Evolutionary conservation across 2,888 invertebrate species (phyloP).

Genomic region (Strigamia crassipes): DNA sequence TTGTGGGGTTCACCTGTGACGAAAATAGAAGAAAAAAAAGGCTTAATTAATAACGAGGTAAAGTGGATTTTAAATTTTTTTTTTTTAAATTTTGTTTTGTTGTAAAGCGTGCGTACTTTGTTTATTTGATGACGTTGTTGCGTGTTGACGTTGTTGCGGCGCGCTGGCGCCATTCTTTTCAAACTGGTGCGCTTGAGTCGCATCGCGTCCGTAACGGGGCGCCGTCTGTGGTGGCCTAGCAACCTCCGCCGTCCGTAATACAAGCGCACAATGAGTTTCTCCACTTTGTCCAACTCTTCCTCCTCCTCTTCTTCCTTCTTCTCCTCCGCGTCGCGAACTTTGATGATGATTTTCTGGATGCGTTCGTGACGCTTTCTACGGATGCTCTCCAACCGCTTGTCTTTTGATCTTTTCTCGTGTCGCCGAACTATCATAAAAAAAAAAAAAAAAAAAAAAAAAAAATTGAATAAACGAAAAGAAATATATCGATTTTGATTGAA

Average conservation of each 20-base stretch:
- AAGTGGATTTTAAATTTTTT: neutral
- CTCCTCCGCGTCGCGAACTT: conserved; percentile 28
- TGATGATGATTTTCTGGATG: conserved; percentile 47
- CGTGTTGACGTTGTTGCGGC: neutral
- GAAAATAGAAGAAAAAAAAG: no score
- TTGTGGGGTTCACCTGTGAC: neutral
- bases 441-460: neutral
- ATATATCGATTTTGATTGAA: neutral
- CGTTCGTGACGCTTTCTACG: conserved; percentile 44
- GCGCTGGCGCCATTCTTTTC: neutral
- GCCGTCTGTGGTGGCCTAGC: conserved; percentile 57
- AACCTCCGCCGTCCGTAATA: conserved; percentile 44
- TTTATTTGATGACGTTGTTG: neutral
- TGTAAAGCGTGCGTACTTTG: conserved; percentile 7
- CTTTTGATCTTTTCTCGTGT: conserved; percentile 20
- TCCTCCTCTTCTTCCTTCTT: conserved; percentile 46
- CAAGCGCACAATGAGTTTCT: conserved; percentile 51
- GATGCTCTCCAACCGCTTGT: conserved; percentile 19
- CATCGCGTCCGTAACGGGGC: conserved; percentile 58
- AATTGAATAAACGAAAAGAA: neutral
- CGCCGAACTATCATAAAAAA: neutral
- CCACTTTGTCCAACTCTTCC: conserved; percentile 51
- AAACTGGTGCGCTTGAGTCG: neutral
- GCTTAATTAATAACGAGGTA: neutral
- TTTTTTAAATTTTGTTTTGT: no score